Evolutionary conservation across 2,888 invertebrate species (phyloP).

Genomic region (Rhopalosiphum nymphaeae): DNA sequence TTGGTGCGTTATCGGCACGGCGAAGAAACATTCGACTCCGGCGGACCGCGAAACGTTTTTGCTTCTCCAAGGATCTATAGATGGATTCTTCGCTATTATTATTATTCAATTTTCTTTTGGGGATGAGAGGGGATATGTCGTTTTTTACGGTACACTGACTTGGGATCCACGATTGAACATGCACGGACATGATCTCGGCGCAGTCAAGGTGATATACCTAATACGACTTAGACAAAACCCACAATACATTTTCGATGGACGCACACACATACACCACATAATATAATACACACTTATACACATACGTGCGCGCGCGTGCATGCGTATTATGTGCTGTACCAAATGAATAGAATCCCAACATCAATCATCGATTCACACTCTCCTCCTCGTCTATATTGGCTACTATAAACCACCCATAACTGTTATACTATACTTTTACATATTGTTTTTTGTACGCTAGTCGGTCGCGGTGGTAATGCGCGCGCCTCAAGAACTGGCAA

Average conservation of each 20-base stretch:
- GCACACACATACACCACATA: background rate
- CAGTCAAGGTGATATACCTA: background rate
- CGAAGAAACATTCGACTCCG: background rate
- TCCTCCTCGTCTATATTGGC: background rate
- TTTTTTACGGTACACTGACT: conserved; percentile 15
- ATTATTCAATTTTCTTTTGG: background rate
- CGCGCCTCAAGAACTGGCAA: background rate
- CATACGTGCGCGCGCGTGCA: too few species aligned
- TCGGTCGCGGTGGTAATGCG: background rate
- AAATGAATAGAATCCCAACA: background rate
- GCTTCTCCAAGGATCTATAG: background rate
- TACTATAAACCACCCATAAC: background rate
- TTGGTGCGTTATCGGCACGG: background rate
- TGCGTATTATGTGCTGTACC: background rate
- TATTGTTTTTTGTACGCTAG: background rate
- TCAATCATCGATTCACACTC: background rate
- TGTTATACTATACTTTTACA: background rate
- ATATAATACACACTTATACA: too few species aligned
- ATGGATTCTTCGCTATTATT: background rate
- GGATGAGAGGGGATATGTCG: background rate
- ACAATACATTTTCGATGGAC: background rate
- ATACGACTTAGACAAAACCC: background rate
- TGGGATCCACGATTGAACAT: background rate
- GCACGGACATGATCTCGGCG: background rate
- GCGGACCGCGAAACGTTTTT: background rate